These are phyloP conservation scores for Micronisus gabar DNA, from an alignment of 2,113 vertebrate genomes.

Conservation along the genomic window DNA sequence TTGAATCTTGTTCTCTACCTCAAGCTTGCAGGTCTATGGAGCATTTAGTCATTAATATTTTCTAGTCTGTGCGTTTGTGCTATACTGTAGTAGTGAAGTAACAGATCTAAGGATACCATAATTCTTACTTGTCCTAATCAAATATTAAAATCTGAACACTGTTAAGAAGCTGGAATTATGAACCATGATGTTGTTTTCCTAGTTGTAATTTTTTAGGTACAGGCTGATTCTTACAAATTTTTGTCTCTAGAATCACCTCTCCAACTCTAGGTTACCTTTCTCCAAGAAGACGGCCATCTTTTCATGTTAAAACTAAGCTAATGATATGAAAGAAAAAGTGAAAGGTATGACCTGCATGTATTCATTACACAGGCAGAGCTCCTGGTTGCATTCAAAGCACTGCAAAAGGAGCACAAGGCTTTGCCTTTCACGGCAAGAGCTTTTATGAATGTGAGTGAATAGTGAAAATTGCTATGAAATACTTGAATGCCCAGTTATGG, in stretches of 20 bases:
- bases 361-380: not conserved
- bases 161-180: not conserved
- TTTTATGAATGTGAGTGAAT: not conserved
- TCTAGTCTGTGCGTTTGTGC: not conserved
- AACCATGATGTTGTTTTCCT: not conserved
- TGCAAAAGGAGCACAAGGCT: not conserved
- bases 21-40: not conserved
- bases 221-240: not conserved
- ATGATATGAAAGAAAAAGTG: not conserved
- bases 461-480: conserved; percentile 2
- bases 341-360: not conserved
- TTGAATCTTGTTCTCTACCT: not conserved
- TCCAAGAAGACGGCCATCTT: not conserved
- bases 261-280: not conserved
- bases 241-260: not conserved
- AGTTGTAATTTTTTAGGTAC: not conserved
- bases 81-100: not conserved
- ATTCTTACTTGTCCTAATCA: not conserved
- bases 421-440: not conserved
- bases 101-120: not conserved
- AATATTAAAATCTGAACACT: not conserved
- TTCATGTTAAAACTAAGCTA: not conserved
- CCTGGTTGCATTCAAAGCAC: not conserved
- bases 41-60: not conserved
- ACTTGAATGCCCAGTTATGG: not conserved